A percentile compares a stretch with the other conserved stretches of the same genome.
Conservation (phyloP, 2,797 vertebrate genomes). For the Holocentrus rufus region DNA sequence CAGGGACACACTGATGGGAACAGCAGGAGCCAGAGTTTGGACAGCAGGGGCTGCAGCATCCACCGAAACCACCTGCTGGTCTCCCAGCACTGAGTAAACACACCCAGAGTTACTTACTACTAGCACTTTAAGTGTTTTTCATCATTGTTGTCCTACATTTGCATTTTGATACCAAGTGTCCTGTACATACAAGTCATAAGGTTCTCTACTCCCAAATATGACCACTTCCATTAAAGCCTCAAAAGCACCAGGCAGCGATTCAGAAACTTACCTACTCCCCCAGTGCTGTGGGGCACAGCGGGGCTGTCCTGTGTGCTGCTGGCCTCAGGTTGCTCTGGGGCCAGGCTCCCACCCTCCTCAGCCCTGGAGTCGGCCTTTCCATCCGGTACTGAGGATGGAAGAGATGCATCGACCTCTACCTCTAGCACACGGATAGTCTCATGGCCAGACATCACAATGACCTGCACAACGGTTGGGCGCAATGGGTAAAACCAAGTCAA, state of each 20-base stretch:
- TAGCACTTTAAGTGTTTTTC: slow-evolving; percentile 40
- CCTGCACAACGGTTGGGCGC: slow-evolving; percentile 75
- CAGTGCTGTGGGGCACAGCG: slow-evolving; percentile 44
- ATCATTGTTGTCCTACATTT: slow-evolving; percentile 21
- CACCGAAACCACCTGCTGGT: slow-evolving; percentile 79
- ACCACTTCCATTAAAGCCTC: background rate
- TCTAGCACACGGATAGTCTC: slow-evolving; percentile 96
- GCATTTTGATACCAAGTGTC: background rate
- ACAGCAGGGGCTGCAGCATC: slow-evolving; percentile 72
- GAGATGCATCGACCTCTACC: slow-evolving; percentile 88
- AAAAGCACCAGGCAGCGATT: background rate
- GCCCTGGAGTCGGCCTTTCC: slow-evolving; percentile 67
- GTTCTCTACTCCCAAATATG: background rate
- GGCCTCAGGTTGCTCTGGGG: slow-evolving; percentile 61
- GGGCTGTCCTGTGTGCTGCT: slow-evolving; percentile 56
- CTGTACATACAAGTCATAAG: background rate
- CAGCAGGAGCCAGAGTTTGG: slow-evolving; percentile 71
- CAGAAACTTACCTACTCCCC: slow-evolving; percentile 69
- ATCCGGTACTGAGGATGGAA: slow-evolving; percentile 67
- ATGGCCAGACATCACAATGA: slow-evolving; percentile 97
- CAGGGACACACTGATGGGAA: slow-evolving; percentile 79
- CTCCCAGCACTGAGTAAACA: slow-evolving; percentile 66
- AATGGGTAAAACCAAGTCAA: slow-evolving; percentile 6
- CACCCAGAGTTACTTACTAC: slow-evolving; percentile 19
- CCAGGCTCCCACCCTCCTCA: slow-evolving; percentile 60